Base-by-base conservation (phyloP, 2,797 vertebrate genomes). In the Premnoplex brunnescens region DNA sequence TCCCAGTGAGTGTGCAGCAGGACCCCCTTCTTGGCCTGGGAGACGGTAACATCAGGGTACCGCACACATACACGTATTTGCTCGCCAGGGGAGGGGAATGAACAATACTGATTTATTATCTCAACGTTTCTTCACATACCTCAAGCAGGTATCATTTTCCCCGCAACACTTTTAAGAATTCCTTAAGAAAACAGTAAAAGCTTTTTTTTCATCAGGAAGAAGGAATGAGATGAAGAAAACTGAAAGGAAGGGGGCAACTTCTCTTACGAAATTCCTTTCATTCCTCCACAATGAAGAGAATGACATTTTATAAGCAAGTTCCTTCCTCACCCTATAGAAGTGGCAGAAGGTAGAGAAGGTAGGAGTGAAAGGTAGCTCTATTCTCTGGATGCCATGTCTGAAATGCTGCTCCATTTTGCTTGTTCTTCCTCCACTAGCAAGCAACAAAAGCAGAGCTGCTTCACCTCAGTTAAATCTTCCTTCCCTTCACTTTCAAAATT, bases 131-230 rank as follows among this genome's bases (percentile, higher is more conserved):
- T 75, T 80, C 44, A 68, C 73, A 62, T 22, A 63, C 9, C 12
- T 71, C 24, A 79, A 36, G 28, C 14, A 74, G 6, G 49, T 64
- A 83, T 56, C 81, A 28, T 51, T 73, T 79, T 56, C 19, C 22
- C 34, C 28, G 14, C 15, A 64, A 14, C 30, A 90, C 83, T 92
- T 94, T 68, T 48, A 92, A 81, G 72, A 92, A 83, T 51, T 86
- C 59, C 72, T 94, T 92, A 91, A 85, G 62, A 97, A 96, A 90
- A 76, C 10, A 95, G 67, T 28, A 63, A 96, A 94, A 67, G 62
- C 14, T 44, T 78, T 96, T 60, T 67, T 56, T 93, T 67, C 27
- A 66, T 27, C 39, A 79, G 76, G 34, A 84, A 46, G 48, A 91
- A 88, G 32, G 14, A 91, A 75, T 4, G 10, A 87, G 18, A 89